Evolutionary conservation across 2,113 vertebrate species (phyloP).

Genomic region (Clarias gariepinus): DNA sequence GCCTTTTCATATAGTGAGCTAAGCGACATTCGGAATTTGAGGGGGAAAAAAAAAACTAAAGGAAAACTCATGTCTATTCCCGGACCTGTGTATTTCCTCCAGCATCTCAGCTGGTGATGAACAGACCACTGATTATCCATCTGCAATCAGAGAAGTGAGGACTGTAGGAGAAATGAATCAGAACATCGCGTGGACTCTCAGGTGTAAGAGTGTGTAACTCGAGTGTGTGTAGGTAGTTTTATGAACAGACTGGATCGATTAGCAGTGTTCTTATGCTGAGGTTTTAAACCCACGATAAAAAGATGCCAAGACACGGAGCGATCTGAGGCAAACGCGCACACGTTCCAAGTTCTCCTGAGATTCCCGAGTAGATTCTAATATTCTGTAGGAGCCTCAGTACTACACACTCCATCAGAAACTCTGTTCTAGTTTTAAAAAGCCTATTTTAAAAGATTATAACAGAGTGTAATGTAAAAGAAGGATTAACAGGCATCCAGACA

Average conservation of each 20-base stretch:
- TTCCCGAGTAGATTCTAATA: not conserved
- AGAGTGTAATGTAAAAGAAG: not conserved
- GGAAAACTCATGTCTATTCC: too few species aligned
- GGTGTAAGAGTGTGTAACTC: too few species aligned
- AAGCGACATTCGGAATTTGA: too few species aligned
- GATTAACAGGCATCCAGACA: slow-evolving; percentile 49
- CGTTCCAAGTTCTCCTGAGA: not conserved
- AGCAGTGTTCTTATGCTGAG: not conserved
- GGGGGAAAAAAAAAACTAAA: too few species aligned
- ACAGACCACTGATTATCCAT: not conserved
- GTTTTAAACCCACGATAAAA: slow-evolving; percentile 34
- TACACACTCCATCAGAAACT: not conserved
- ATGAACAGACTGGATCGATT: too few species aligned
- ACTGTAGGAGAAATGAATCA: not conserved
- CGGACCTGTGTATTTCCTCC: not conserved
- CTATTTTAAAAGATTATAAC: not conserved
- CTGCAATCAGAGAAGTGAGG: not conserved
- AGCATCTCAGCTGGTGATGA: not conserved
- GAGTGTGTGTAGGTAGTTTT: not conserved
- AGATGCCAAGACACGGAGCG: not conserved
- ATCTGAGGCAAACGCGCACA: not conserved
- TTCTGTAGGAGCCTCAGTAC: not conserved
- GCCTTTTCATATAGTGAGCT: too few species aligned
- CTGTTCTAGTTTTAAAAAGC: not conserved
- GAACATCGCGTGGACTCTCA: not conserved